Base-by-base conservation (phyloP, 2,888 invertebrate genomes). In the Drosophila neotestacea region DNA sequence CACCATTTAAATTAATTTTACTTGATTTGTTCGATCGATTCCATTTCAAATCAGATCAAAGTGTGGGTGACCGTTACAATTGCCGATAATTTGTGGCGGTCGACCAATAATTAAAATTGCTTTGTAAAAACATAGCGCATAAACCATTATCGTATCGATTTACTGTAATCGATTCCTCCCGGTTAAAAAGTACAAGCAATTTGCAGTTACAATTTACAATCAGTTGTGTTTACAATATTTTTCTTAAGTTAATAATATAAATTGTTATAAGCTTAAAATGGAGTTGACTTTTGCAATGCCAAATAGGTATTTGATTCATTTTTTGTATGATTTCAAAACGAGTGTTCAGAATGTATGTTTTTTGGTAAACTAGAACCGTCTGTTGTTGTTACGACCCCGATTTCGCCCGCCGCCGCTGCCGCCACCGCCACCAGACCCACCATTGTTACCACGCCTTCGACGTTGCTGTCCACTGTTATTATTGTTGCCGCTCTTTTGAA, bases 301-400 rank as follows among this genome's bases (percentile, higher is more conserved):
- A 47, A 64, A 54, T 47, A 51, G 39, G 44, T 69, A 44, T 63
- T 78, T 50, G 27, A 59, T 55, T 58, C n/a, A 44, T 51, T 47
- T 50, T 62, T 59, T 66, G 41, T 56, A 36, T 58, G 47, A 30
- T 58, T 69, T 62, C 56, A 66, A 66, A 65, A 63, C 38, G 36
- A 59, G 46, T 27, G 28, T 30, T 48, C 6, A 73, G 75, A 79
- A 67, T 81, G 76, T 79, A 47, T 58, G 32, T 6, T 32, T 32
- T 32, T 32, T 28, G 28, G 47, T 44, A 38, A n/a, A n/a, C 54
- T 87, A 91, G 64, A 90, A 91, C 13, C 91, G 88, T 58, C 91
- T 77, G 69, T 85, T 91, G 54, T 83, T 90, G 55, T 88, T 87
- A 6, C 91, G 91, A 11, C 81, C 81, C 0, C 85, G 73, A 56